Percentiles rank a stretch among this genome's conserved stretches.
Conservation (phyloP, 64 coral and sea anemone species). For the Stichodactyla helianthus region DNA sequence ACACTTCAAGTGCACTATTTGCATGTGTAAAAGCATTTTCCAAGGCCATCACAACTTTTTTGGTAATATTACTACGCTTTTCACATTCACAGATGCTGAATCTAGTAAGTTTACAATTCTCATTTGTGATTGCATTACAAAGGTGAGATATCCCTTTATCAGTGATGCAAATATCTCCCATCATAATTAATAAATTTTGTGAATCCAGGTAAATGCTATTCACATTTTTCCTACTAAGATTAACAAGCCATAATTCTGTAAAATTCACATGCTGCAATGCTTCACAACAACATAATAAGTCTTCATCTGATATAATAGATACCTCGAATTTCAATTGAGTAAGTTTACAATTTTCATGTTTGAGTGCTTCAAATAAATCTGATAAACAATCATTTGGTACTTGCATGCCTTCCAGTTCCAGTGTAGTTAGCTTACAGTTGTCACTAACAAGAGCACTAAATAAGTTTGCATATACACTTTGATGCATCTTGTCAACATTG, state of each 20-base stretch:
- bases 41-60: too few species aligned
- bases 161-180: not conserved
- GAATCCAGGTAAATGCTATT: not conserved
- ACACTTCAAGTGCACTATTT: too few species aligned
- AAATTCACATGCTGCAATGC: not conserved
- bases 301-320: too few species aligned
- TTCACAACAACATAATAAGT: not conserved
- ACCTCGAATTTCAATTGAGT: not conserved
- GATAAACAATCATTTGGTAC: not conserved
- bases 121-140: conserved; percentile 14
- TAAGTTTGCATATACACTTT: not conserved
- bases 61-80: too few species aligned
- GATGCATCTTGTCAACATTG: not conserved
- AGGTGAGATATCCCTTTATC: conserved; percentile 34
- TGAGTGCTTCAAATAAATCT: not conserved
- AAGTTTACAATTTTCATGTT: not conserved
- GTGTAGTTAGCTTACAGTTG: not conserved
- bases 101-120: conserved; percentile 31
- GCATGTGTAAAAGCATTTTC: too few species aligned
- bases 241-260: not conserved
- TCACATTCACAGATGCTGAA: not conserved
- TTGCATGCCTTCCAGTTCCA: not conserved
- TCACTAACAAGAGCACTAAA: not conserved
- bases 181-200: not conserved
- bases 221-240: not conserved